phyloP scores from a whole-genome alignment of 2,888 invertebrate species.

The Lypha dubia region DNA sequence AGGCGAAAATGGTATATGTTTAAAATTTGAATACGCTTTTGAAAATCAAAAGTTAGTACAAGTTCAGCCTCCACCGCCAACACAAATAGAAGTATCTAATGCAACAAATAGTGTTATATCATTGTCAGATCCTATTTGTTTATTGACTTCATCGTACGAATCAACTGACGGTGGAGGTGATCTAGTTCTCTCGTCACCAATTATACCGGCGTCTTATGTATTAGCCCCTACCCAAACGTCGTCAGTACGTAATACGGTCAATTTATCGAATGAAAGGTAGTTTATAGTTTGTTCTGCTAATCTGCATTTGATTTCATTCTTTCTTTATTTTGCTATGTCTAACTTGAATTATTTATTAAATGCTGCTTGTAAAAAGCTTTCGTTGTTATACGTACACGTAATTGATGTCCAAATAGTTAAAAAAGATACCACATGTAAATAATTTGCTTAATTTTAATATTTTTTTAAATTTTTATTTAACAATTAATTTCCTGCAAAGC shows the following conservation, averaged over 20 bases:
- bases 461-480: slow-evolving; percentile 1
- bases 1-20: slow-evolving; percentile 78
- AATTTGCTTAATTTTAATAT: slow-evolving; percentile 13
- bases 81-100: slow-evolving; percentile 28
- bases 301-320: slow-evolving; percentile 20
- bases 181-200: slow-evolving; percentile 47
- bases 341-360: slow-evolving; percentile 21
- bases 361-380: slow-evolving; percentile 56
- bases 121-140: slow-evolving; percentile 73
- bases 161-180: slow-evolving; percentile 46
- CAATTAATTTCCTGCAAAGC: slow-evolving; percentile 13
- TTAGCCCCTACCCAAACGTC: slow-evolving; percentile 37
- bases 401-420: slow-evolving; percentile 1
- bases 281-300: slow-evolving; percentile 54
- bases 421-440: neutral
- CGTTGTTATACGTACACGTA: slow-evolving; percentile 3
- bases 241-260: slow-evolving; percentile 60
- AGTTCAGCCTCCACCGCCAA: slow-evolving; percentile 79
- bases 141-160: slow-evolving; percentile 61
- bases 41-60: slow-evolving; percentile 82
- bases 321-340: slow-evolving; percentile 20
- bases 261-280: slow-evolving; percentile 79
- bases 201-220: slow-evolving; percentile 47
- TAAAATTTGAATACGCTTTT: slow-evolving; percentile 82
- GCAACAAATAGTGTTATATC: slow-evolving; percentile 63